Conservation (phyloP, 1,140 invertebrate species). For the Drosophila bocki region DNA sequence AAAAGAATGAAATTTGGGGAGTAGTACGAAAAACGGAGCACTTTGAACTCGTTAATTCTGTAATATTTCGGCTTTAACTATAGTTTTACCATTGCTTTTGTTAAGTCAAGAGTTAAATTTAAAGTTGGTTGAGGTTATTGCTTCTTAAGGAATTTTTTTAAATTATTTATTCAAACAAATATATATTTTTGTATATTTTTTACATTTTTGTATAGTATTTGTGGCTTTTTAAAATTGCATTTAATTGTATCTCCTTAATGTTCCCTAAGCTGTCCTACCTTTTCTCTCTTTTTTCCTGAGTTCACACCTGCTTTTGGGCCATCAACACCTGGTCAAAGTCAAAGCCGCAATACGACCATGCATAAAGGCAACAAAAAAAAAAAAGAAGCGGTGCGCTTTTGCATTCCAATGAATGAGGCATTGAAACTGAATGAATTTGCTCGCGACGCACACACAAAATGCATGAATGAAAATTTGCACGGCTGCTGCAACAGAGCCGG, state of each 20-base stretch:
- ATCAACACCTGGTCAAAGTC: conserved; percentile 38
- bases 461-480: conserved; percentile 75
- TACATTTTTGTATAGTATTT: not conserved
- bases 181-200: not conserved
- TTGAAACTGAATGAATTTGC: conserved; percentile 74
- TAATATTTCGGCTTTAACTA: not conserved
- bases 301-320: conserved; percentile 25
- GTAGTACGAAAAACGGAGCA: not conserved
- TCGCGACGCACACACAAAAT: conserved; percentile 58
- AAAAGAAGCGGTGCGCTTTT: not conserved
- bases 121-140: too few species aligned
- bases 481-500: conserved; percentile 22
- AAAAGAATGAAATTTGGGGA: not conserved
- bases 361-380: conserved; percentile 12
- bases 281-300: not conserved
- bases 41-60: not conserved
- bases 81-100: too few species aligned
- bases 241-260: not conserved
- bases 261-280: not conserved
- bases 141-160: not conserved
- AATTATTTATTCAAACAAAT: not conserved
- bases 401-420: conserved; percentile 68
- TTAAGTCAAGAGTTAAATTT: not conserved
- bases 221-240: not conserved
- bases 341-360: conserved; percentile 21